Evolutionary conservation across 2,797 vertebrate genomes (phyloP), one percentile per base, ranked within the genome.

Genomic region (Siniperca scherzeri): DNA sequence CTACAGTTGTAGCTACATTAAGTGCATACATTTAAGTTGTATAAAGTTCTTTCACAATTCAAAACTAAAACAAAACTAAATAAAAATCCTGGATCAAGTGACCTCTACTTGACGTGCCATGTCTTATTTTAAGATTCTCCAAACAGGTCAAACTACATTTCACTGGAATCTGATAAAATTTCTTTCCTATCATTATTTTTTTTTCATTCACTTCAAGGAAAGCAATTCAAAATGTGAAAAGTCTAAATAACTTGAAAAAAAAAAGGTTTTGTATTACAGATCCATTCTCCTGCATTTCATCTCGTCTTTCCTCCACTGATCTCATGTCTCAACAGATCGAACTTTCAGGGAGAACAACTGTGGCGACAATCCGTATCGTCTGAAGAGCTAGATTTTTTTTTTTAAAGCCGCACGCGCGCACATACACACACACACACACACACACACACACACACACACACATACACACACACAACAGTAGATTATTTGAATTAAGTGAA

Each of bases 331-430:
- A 22, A 50, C 9, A 66, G 53, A 14, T 1, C 1, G 4, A 55
- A 85, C 10, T 36, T 42, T 85, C 25, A 87, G 0, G 17, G 46
- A 55, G 2, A 78, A 3, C 14, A 78, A 3, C 14, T 76, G 22
- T 13, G 44, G 42, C 0, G 14, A 4, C 10, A 88, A 38, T 44
- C 82, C 86, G 0, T 60, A 0, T 21, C 0, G 19, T 40, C 12
- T 64, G 2, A 86, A 21, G 44, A 85, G 22, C 86, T 91, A 21
- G 14, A 84, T 42, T 42, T 36, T 36, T 36, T 33, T 33, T 36
- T 30, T 60, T 42, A 19, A 19, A 72, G 1, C 6, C 27, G 44
- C 17, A 25, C 48, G n/a, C n/a, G n/a, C n/a, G n/a, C n/a, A n/a
- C 27, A 30, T 3, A 3, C 30, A 3, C 30, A 30, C 30, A 30